These are phyloP conservation scores for Drosophila leontia DNA, from an alignment of 1,140 invertebrate genomes.

Conservation along the genomic window DNA sequence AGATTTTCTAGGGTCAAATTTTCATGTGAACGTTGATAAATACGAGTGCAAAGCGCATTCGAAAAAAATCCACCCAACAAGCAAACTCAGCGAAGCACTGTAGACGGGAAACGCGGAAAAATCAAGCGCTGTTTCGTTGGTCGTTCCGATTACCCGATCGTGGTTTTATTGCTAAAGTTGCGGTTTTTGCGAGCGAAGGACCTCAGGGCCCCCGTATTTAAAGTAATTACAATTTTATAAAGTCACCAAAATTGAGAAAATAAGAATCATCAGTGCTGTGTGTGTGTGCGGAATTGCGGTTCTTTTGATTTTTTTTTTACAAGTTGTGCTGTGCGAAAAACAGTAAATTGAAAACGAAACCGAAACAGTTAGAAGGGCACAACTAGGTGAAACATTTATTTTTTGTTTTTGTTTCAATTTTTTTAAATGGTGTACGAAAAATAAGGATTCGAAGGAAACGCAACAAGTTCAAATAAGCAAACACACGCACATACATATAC, in stretches of 20 bases:
- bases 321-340: constrained; percentile 12
- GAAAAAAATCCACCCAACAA: too few relatives aligned
- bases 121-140: too few relatives aligned
- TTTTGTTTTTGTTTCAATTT: not conserved
- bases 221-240: constrained; percentile 19
- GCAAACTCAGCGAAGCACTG: too few relatives aligned
- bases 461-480: constrained; percentile 38
- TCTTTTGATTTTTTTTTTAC: not conserved
- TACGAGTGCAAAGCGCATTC: too few relatives aligned
- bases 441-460: not conserved
- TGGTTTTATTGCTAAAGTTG: not conserved
- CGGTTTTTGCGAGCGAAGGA: constrained; percentile 33
- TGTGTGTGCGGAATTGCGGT: constrained; percentile 7
- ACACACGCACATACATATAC: constrained; percentile 11
- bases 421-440: constrained; percentile 13
- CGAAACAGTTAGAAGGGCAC: not conserved
- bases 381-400: not conserved
- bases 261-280: not conserved
- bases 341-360: not conserved
- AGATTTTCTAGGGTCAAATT: too few relatives aligned
- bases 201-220: constrained; percentile 29
- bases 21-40: too few relatives aligned
- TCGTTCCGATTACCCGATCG: too few relatives aligned
- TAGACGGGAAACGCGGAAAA: too few relatives aligned
- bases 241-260: not conserved